Evolutionary conservation across 2,797 vertebrate genomes (phyloP).

Genomic region (Chiroxiphia lanceolata): DNA sequence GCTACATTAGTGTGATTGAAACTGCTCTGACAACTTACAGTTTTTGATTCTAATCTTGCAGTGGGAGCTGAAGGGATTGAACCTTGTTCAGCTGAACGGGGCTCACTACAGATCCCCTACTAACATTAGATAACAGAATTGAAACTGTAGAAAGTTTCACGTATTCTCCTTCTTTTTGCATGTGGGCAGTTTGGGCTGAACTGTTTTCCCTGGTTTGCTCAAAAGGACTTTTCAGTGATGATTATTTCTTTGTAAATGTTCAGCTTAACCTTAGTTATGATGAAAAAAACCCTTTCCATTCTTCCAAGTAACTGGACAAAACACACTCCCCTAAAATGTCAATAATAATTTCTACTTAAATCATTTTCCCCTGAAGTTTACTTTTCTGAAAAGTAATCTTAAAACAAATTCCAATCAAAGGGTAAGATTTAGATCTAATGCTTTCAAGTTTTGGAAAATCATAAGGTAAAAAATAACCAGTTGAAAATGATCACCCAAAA

Average conservation of each 20-base stretch:
- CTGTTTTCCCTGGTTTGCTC: background rate
- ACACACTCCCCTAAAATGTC: background rate
- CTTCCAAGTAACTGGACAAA: background rate
- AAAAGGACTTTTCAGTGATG: background rate
- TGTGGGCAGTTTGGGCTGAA: background rate
- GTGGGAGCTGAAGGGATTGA: background rate
- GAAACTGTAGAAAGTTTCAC: background rate
- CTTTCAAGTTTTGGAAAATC: background rate
- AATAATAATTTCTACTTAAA: background rate
- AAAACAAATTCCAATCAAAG: background rate
- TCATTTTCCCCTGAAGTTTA: background rate
- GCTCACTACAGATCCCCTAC: background rate
- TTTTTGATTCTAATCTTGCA: background rate
- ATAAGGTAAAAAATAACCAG: background rate
- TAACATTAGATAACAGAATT: background rate
- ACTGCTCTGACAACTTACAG: background rate
- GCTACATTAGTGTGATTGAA: background rate
- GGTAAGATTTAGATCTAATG: background rate
- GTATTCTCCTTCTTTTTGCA: background rate
- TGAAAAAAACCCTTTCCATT: background rate
- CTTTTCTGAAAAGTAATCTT: background rate
- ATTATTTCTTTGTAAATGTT: background rate
- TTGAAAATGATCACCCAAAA: conserved; percentile 5
- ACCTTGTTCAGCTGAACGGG: background rate
- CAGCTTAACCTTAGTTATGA: background rate